These are phyloP conservation scores for Parotocinclus haroldoi DNA, from an alignment of 2,797 vertebrate species.

Conservation along the genomic window DNA sequence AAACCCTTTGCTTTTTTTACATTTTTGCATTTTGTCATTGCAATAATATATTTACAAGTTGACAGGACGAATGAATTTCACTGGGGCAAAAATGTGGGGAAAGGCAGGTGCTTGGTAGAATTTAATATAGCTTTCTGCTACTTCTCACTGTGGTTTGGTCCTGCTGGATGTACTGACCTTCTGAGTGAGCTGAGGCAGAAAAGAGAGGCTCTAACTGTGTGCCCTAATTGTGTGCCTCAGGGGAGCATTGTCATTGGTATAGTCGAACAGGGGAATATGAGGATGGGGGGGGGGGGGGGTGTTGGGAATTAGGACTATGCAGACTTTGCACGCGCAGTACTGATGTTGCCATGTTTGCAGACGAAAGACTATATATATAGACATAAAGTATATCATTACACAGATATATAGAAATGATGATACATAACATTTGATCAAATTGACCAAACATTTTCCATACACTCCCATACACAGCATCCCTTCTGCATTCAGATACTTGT, in stretches of 20 bases:
- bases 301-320: background rate
- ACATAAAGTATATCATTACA: background rate
- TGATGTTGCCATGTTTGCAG: conserved; percentile 5
- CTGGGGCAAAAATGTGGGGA: too few relatives aligned
- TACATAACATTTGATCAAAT: too few relatives aligned
- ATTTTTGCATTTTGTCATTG: too few relatives aligned
- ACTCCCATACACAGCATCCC: too few relatives aligned
- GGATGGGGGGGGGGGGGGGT: conserved; percentile 18
- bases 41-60: too few relatives aligned
- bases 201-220: conserved; percentile 58
- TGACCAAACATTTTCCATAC: too few relatives aligned
- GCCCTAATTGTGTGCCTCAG: conserved; percentile 64
- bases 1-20: too few relatives aligned
- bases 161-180: conserved; percentile 60
- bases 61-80: too few relatives aligned
- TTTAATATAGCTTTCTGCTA: background rate
- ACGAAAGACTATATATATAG: background rate
- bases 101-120: background rate
- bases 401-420: too few relatives aligned
- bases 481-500: too few relatives aligned
- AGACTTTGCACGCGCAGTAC: conserved; percentile 7
- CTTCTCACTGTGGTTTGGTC: conserved; percentile 38
- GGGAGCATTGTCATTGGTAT: conserved; percentile 58
- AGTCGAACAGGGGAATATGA: conserved; percentile 42
- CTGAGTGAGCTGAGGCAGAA: conserved; percentile 66